Base-by-base conservation (phyloP, 2,113 vertebrate genomes). In the Rhodinocichla rosea region DNA sequence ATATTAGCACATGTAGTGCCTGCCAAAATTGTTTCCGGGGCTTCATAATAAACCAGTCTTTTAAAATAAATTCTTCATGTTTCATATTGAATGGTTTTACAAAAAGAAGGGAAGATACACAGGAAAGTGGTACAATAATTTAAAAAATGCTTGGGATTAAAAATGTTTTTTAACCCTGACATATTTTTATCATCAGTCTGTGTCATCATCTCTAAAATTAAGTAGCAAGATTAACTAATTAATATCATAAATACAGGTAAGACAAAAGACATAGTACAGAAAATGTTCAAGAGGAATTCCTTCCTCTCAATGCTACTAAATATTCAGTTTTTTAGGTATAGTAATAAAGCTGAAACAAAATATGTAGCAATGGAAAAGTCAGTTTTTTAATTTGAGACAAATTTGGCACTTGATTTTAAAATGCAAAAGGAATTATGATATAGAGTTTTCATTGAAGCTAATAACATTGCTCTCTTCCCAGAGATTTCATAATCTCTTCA, bases 91-190 rank as follows among this genome's bases (percentile, higher is more conserved):
- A 84, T 14, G 7, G 3, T 53, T 53, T 82, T 30, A 24, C 15
- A 71, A 39, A 78, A 87, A 57, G 22, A 69, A 78, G 21, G 8
- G 12, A 45, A 67, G 16, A 92, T 19, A 53, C 4, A 77, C 4
- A 4, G 6, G 2, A 18, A 82, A 60, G 5, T 49, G 16, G 8
- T 26, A 37, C 9, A 75, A 59, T 44, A n/a, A 63, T 83, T 83
- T 49, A 23, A 42, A 16, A 83, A 49, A 56, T 9, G 0, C 7
- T 33, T 33, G 11, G 0, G 0, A 4, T n/a, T n/a, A n/a, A n/a
- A n/a, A n/a, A n/a, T n/a, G n/a, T 53, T 59, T 90, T 74, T 87
- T 39, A 55, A 55, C 7, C 20, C 2, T 90, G 77, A 44, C 49
- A 6, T 4, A 45, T 74, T 94, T 80, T 59, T 73, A 44, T 63